Evolutionary conservation across 2,797 vertebrate genomes (phyloP), one percentile per base, ranked within the genome.

Genomic region (Margarornis squamiger): DNA sequence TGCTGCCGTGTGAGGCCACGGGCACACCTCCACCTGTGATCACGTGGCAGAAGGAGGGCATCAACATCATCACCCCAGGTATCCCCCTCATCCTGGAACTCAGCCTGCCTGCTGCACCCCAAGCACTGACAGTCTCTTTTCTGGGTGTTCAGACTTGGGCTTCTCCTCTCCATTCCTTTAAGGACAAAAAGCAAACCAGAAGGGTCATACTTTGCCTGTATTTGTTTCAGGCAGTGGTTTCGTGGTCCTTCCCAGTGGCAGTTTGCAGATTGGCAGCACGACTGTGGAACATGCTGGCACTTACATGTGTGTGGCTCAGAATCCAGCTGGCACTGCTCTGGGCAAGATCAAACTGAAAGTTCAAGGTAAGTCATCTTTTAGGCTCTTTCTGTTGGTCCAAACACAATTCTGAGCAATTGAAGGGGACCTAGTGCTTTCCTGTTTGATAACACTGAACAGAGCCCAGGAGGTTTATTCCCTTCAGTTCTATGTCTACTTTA

Each of bases 1-100:
- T 98, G 34, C 97, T 99, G 78, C 99, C 99, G 1, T 99, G 99
- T 96, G 98, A 98, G 61, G 98, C 98, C 11, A 97, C 89, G 2
- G 99, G 99, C 39, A 98, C 98, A 4, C 99, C 99, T 61, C 98
- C 65, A n/a, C 99, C 99, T 2, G 95, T 99, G 65, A 98, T 99
- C 86, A 98, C 97, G 4, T 99, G 99, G 99, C 99, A 99, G 96
- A 99, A 99, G 94, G 99, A 99, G 97, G 99, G 99, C 96, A 98
- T 99, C 97, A 99, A 97, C 85, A 96, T 99, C 89, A 94, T 97
- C 82, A 98, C 98, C 32, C 96, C 98, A 97, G 99, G 99, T 98
- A 98, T 52, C n/a, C 14, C 72, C 43, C 34, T 80, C 45, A 41
- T 36, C 32, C 74, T 71, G 45, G 18, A 22, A 21, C 59, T 26